Base-by-base conservation (phyloP, 2,113 vertebrate genomes). In the Amia ocellicauda region DNA sequence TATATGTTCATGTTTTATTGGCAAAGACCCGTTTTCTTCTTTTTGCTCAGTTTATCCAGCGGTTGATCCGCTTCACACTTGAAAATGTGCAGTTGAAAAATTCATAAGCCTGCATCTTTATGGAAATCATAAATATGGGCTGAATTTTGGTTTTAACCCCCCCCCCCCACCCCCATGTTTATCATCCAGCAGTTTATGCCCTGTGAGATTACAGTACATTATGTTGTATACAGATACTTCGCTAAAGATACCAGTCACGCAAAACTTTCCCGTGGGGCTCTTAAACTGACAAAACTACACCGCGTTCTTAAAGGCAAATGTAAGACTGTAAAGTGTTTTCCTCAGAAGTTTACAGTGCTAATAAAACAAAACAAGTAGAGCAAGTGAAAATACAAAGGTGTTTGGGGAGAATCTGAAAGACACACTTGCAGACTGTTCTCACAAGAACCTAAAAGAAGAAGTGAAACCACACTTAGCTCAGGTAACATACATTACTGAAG, bases 21-120 rank as follows among this genome's bases (percentile, higher is more conserved):
- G 11, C 31, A 36, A 36, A 36, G 2, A 36, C 31, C 31, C 11
- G 11, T 36, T 36, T 36, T 36, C 31, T 1, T 36, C 11, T 36
- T 36, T 36, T 1, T 36, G 31, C 31, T 1, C n/a, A n/a, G n/a
- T n/a, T n/a, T n/a, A n/a, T n/a, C n/a, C n/a, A n/a, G n/a, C n/a
- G 11, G 31, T 36, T 36, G 11, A 36, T 36, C 11, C 5, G 5
- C 31, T 36, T 36, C 11, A 36, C 31, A 36, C 1, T 11, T 36
- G 31, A 36, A 36, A 36, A 11, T n/a, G n/a, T n/a, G n/a, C n/a
- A n/a, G n/a, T n/a, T 64, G 24, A 64, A 64, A 58, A 57, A 57
- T 49, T 57, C 62, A 64, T 47, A 57, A 64, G 62, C 52, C 53
- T n/a, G 62, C 53, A 57, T 42, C 41, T 23, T 31, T 7, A 58